A percentile compares a stretch with the other conserved stretches of the same genome.
Evolutionary conservation across 2,113 vertebrate genomes (phyloP).

Genomic region (Cochlearius cochlearius): DNA sequence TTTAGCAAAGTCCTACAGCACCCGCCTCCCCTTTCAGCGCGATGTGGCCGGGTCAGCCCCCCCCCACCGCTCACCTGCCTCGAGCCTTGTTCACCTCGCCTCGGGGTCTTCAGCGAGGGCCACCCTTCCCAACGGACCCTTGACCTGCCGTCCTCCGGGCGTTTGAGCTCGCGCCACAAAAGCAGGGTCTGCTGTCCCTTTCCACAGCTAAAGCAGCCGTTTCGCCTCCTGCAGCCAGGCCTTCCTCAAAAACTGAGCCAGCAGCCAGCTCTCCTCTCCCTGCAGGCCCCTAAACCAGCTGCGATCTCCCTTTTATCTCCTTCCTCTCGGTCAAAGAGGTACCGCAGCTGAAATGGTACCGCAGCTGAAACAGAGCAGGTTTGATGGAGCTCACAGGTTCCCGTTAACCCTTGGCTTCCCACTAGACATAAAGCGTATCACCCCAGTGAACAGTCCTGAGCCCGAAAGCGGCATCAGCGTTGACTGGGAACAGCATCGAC

Average conservation of each 20-base stretch:
- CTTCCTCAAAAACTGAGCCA: neutral
- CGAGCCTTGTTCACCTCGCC: neutral
- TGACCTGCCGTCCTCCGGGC: neutral
- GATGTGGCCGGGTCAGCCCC: neutral
- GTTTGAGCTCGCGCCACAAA: fast-evolving
- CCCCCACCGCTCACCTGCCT: neutral
- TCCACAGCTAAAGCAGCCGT: fast-evolving
- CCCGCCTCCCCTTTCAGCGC: fast-evolving
- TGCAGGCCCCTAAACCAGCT: neutral
- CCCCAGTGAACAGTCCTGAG: neutral
- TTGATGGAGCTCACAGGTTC: neutral
- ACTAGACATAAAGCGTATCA: neutral
- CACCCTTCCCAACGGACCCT: fast-evolving
- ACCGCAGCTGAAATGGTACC: neutral
- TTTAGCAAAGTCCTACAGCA: neutral
- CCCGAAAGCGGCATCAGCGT: neutral
- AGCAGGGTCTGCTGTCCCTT: neutral
- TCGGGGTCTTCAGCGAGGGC: neutral
- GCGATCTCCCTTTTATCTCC: neutral
- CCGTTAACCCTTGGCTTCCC: neutral
- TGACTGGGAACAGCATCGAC: neutral
- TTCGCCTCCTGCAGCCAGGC: neutral
- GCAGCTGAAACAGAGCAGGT: neutral
- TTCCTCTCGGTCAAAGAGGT: neutral
- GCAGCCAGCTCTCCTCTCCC: neutral